phyloP scores from a whole-genome alignment of 2,888 invertebrate species.

The Morpho achilles region DNA sequence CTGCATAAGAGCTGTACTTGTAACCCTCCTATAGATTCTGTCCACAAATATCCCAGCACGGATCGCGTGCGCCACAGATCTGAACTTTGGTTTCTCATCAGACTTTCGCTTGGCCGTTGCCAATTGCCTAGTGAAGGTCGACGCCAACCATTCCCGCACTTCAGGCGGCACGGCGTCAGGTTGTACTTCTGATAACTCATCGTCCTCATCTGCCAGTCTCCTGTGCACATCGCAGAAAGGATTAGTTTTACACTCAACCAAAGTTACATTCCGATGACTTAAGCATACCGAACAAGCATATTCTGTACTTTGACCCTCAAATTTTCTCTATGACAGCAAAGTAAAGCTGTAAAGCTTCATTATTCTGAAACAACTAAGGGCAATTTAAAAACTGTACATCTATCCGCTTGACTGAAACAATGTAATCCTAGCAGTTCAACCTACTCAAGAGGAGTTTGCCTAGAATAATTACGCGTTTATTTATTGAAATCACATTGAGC shows the following conservation, averaged over 20 bases:
- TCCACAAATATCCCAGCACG: slow-evolving; percentile 98
- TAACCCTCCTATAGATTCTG: slow-evolving; percentile 91
- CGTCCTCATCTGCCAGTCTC: slow-evolving; percentile 93
- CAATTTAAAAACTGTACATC: too few species aligned
- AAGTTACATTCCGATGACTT: not conserved
- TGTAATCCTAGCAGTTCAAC: too few species aligned
- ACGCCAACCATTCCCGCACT: slow-evolving; percentile 97
- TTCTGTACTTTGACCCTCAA: not conserved
- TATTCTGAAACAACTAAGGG: not conserved
- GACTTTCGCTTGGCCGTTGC: slow-evolving; percentile 87
- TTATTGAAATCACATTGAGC: slow-evolving; percentile 12
- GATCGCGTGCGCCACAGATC: slow-evolving; percentile 97
- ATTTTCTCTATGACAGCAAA: not conserved
- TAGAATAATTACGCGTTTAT: not conserved
- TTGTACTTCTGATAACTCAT: slow-evolving; percentile 96
- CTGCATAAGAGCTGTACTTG: slow-evolving; percentile 88
- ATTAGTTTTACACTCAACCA: slow-evolving; percentile 10
- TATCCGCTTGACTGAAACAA: too few species aligned
- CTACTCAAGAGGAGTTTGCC: too few species aligned
- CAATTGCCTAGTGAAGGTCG: slow-evolving; percentile 95
- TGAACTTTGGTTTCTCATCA: slow-evolving; percentile 93
- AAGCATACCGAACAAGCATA: slow-evolving; percentile 19
- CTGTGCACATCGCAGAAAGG: slow-evolving; percentile 63
- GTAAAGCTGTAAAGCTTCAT: slow-evolving; percentile 20
- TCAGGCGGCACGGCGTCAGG: slow-evolving; percentile 98